Conservation (phyloP, 2,797 vertebrate genomes). For the Aphelocoma californica region DNA sequence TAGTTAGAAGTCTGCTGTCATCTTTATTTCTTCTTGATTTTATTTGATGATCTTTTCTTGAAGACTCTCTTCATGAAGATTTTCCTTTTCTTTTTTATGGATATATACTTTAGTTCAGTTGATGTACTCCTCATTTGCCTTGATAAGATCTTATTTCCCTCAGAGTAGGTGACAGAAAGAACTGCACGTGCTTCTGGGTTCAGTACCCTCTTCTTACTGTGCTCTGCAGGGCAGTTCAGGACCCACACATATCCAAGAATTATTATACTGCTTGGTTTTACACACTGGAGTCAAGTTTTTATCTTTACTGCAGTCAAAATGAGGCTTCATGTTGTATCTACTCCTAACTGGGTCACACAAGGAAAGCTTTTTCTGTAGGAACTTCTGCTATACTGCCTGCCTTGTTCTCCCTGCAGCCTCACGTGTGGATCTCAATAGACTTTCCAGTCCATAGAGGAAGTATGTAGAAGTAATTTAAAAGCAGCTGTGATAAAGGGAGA, state of each 20-base stretch:
- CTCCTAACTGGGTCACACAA: not conserved
- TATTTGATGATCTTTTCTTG: not conserved
- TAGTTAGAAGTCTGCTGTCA: not conserved
- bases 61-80: not conserved
- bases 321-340: not conserved
- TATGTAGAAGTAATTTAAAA: not conserved
- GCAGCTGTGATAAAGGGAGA: not conserved
- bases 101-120: not conserved
- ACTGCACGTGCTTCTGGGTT: not conserved
- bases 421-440: not conserved
- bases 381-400: not conserved
- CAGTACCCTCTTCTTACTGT: not conserved
- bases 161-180: not conserved
- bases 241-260: not conserved
- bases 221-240: not conserved
- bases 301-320: not conserved
- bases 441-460: not conserved
- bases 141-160: not conserved
- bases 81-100: not conserved
- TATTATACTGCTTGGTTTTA: not conserved
- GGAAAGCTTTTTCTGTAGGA: not conserved
- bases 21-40: not conserved
- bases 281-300: not conserved
- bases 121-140: not conserved
- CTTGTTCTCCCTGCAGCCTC: not conserved